Evolutionary conservation across 2,888 invertebrate genomes (phyloP), one percentile per base, ranked within the genome.

Genomic region (Uloborus plumipes): DNA sequence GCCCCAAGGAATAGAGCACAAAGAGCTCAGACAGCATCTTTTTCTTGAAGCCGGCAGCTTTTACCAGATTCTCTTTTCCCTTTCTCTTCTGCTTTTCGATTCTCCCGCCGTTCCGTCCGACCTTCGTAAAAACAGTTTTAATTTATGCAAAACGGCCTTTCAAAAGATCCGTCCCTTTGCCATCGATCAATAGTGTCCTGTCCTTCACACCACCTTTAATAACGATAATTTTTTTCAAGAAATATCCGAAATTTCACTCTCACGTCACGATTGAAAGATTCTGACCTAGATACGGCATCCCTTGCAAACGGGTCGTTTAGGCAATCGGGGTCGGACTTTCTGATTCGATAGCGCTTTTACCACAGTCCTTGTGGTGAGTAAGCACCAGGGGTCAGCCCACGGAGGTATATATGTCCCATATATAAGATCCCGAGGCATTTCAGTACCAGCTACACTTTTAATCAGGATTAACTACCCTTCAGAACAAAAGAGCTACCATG

Each of bases 241-340:
- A 39, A 39, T 39, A 39, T 39, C 39, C 65, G 74, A 81, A 81
- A 81, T 81, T 81, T 73, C 69, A 26, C 55, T 39, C 26, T 77
- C 64, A 78, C 71, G 74, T 75, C 74, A 62, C 18, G 47, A 20
- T 15, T 39, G 20, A 58, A 55, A 73, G 74, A 74, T 74, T 74
- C 70, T 81, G 80, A 81, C 80, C 80, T 50, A 81, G 61, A 62
- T 81, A 55, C 62, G 47, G 70, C 50, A 61, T 81, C 74, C 64
- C 61, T 70, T 59, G 49, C 74, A 81, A 81, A 74, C 80, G 70
- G 80, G 80, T 81, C 80, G 80, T 74, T 74, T 58, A 58, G 47
- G 74, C 70, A 81, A 81, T 70, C 74, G 80, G 80, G 80, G 77
- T 81, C 80, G 80, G 70, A 81, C 61, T 31, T 64, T 69, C 80